Conservation (phyloP, 2,113 vertebrate genomes). For the Pelodiscus sinensis region DNA sequence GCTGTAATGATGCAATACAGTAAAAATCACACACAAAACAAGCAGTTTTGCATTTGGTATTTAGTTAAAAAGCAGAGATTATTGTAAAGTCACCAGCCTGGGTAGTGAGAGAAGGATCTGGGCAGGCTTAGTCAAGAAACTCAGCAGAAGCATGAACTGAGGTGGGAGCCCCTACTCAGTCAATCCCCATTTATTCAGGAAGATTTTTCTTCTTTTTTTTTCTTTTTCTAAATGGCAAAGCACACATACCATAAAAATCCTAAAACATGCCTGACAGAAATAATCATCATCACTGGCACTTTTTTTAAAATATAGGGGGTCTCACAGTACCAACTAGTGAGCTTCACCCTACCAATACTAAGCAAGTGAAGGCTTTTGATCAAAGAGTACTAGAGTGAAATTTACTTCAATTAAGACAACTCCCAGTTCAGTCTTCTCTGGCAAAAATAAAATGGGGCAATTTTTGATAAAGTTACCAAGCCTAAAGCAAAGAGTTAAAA, state of each 20-base stretch:
- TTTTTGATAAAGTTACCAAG: neutral
- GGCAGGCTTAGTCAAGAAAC: neutral
- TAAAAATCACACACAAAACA: neutral
- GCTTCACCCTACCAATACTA: neutral
- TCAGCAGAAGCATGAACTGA: neutral
- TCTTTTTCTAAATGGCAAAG: neutral
- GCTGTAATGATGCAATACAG: neutral
- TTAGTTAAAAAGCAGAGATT: neutral
- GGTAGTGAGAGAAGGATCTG: neutral
- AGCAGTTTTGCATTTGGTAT: neutral
- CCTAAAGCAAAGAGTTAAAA: neutral
- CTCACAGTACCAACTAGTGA: neutral
- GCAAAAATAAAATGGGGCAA: neutral
- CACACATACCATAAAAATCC: neutral
- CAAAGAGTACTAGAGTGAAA: neutral
- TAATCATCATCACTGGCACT: neutral
- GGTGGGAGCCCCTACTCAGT: neutral
- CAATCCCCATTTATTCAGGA: neutral
- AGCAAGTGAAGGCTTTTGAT: neutral
- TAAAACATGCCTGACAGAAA: neutral
- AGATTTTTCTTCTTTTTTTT: neutral
- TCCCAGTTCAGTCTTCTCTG: neutral
- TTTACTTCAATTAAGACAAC: neutral
- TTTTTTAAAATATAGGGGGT: neutral
- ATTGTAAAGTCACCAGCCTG: neutral